Evolutionary conservation across 2,113 vertebrate species (phyloP).

Genomic region (Sakesphorus luctuosus): DNA sequence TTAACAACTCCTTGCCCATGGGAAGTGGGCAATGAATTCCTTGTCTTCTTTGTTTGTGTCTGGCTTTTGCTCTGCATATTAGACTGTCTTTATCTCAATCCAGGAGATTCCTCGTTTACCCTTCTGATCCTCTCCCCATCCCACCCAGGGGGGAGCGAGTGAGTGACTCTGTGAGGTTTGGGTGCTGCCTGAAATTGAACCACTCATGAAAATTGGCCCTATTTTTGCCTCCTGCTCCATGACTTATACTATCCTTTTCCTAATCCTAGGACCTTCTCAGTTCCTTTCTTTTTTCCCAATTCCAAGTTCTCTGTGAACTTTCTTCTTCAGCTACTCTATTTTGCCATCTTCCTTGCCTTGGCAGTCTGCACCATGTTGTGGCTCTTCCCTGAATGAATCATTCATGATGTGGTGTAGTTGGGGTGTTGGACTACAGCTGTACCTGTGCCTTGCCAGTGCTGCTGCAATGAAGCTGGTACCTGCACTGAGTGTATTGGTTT

Average conservation of each 20-base stretch:
- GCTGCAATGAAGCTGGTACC: background rate
- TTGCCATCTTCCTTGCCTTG: background rate
- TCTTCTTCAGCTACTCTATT: background rate
- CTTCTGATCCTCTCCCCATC: background rate
- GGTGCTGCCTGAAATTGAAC: background rate
- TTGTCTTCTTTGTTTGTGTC: background rate
- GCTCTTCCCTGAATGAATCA: background rate
- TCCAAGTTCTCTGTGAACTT: background rate
- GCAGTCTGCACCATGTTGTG: background rate
- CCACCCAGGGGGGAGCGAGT: too few relatives aligned
- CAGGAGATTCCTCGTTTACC: background rate
- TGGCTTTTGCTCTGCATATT: background rate
- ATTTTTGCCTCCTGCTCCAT: background rate
- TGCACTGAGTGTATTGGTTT: background rate
- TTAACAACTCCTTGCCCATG: background rate
- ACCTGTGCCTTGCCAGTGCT: background rate
- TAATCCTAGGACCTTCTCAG: background rate
- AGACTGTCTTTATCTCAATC: background rate
- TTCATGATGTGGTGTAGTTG: background rate
- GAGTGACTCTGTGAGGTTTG: background rate
- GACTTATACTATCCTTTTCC: background rate
- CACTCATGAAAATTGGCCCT: background rate
- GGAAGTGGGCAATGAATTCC: background rate
- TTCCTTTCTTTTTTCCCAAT: background rate
- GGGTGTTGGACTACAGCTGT: background rate